These are phyloP conservation scores for Agriotes lineatus DNA, from an alignment of 2,888 invertebrate species.

Conservation along the genomic window DNA sequence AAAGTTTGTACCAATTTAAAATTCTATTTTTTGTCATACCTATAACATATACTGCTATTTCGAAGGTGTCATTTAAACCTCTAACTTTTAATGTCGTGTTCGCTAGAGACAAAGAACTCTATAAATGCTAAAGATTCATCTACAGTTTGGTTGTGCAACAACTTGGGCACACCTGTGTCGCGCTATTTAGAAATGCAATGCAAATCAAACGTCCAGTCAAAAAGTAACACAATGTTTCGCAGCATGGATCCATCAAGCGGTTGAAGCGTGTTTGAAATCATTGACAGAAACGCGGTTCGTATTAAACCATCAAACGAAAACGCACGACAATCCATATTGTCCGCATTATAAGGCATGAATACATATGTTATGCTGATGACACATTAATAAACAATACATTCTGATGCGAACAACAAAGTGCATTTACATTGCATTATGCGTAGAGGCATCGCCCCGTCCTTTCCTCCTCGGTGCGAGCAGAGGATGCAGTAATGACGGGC, in stretches of 20 bases:
- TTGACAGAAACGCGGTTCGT: conserved; percentile 13
- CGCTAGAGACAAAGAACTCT: too few species aligned
- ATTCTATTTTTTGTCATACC: too few species aligned
- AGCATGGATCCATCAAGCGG: conserved; percentile 17
- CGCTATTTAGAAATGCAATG: conserved; percentile 15
- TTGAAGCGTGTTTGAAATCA: conserved; percentile 5
- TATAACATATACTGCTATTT: too few species aligned
- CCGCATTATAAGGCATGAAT: conserved; percentile 48
- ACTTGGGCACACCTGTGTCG: neutral
- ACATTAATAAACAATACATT: conserved; percentile 54
- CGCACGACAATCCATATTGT: conserved; percentile 46
- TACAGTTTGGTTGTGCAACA: neutral
- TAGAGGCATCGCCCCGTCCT: neutral
- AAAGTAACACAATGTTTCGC: conserved; percentile 19
- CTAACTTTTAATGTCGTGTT: too few species aligned
- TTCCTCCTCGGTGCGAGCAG: neutral
- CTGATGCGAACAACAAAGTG: conserved; percentile 48
- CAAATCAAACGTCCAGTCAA: conserved; percentile 11
- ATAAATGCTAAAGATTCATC: neutral
- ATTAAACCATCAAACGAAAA: conserved; percentile 26
- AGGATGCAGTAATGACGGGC: neutral
- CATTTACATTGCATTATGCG: conserved; percentile 48
- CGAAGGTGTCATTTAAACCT: too few species aligned
- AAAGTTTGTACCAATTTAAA: too few species aligned
- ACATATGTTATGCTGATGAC: conserved; percentile 53